Evolutionary conservation across 2,888 invertebrate species (phyloP).

Genomic region (Lasioglossum marginatum): DNA sequence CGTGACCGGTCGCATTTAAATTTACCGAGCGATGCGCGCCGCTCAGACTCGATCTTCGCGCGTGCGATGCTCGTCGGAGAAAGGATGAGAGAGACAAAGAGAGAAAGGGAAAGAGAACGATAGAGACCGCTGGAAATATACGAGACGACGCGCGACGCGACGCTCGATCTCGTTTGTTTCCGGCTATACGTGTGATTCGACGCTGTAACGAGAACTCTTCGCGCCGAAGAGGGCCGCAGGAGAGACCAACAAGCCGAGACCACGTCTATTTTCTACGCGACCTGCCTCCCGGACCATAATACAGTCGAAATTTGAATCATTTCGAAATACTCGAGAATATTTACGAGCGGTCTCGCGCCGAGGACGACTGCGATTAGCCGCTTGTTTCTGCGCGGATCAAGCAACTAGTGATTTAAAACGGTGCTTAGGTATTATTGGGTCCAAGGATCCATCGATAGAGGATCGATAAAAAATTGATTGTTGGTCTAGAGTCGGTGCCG

Average conservation of each 20-base stretch:
- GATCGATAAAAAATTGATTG: background rate
- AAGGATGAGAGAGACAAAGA: background rate
- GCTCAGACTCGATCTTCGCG: slow-evolving; percentile 17
- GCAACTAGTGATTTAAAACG: background rate
- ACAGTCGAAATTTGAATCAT: slow-evolving; percentile 54
- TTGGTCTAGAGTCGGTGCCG: background rate
- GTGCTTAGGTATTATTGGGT: background rate
- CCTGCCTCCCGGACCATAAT: slow-evolving; percentile 32
- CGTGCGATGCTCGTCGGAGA: slow-evolving; percentile 15
- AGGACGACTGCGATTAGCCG: background rate
- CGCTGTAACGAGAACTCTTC: slow-evolving; percentile 66
- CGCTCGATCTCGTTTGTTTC: slow-evolving; percentile 71
- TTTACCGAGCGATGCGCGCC: slow-evolving; percentile 72
- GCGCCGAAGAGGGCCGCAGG: slow-evolving; percentile 35
- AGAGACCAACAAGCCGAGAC: background rate
- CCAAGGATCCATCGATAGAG: background rate
- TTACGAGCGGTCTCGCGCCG: slow-evolving; percentile 34
- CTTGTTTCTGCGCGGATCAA: background rate
- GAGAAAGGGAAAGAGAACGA: slow-evolving; percentile 15
- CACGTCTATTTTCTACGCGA: slow-evolving; percentile 67
- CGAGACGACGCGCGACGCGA: slow-evolving; percentile 32
- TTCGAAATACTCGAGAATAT: slow-evolving; percentile 43
- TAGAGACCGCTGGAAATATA: slow-evolving; percentile 67
- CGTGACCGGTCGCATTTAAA: slow-evolving; percentile 75
- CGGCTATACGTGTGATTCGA: slow-evolving; percentile 63